Evolutionary conservation across 2,888 invertebrate species (phyloP), one percentile per base, ranked within the genome.

Genomic region (Erannis defoliaria): DNA sequence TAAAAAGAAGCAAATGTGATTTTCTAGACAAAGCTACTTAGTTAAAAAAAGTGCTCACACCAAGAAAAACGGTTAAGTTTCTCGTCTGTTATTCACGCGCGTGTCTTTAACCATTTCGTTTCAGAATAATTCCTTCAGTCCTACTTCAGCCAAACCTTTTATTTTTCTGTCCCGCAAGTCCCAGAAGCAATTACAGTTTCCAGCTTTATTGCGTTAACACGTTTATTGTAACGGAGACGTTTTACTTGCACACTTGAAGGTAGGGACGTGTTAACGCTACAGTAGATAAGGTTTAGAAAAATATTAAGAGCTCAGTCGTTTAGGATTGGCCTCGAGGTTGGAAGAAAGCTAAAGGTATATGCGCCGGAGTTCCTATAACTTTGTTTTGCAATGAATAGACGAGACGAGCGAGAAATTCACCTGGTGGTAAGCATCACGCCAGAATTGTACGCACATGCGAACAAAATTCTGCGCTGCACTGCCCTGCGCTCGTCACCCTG

Each of bases 141-240:
- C 43, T 37, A 60, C 55, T 55, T 56, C 55, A 46, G 51, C 46
- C 12, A 38, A 56, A 53, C 56, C 62, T 56, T 62, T 62, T 55
- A 62, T 56, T 62, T 56, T 56, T 63, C 56, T 63, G 45, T 57
- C 54, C 66, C 61, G 42, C 59, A 62, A 69, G 65, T 67, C 67
- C 69, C 72, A 29, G 60, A 68, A 68, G 71, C 69, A 72, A 71
- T 71, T 72, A 71, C 66, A 60, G 64, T 71, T n/a, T 67, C 54
- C 53, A 67, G 63, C 70, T 72, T 71, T 68, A 68, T 70, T 67
- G 63, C 68, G 65, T 66, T 68, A 70, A 63, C 66, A 59, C 64
- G 65, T 67, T 64, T 67, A 68, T 65, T 66, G 68, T 67, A 61
- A 62, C 54, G 14, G 57, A 69, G 63, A 66, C 62, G 62, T 56